Evolutionary conservation across 2,113 vertebrate genomes (phyloP).

Genomic region (Danio rerio): GRCz12tu NC_133193.1:137501-138000

Average conservation of each 20-base stretch:
- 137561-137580: no score
- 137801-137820: conserved; percentile 93
- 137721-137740: conserved; percentile 95
- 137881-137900: conserved; percentile 37
- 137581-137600: no score
- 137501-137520: no score
- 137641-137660: no score
- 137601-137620: no score
- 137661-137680: background rate
- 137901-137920: background rate
- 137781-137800: conserved; percentile 95
- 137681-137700: conserved; percentile 52
- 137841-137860: conserved; percentile 97
- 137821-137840: conserved; percentile 93
- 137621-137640: no score
- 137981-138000: no score
- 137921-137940: conserved; percentile 37
- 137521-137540: no score
- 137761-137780: conserved; percentile 95
- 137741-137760: conserved; percentile 90
- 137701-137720: conserved; percentile 94
- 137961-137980: conserved; percentile 40
- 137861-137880: conserved; percentile 75
- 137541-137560: no score
- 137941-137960: conserved; percentile 38